Percentiles rank a stretch among this genome's conserved stretches.
phyloP scores from a whole-genome alignment of 92 coral and sea anemone genomes.

The Zoanthus gigantus region DNA sequence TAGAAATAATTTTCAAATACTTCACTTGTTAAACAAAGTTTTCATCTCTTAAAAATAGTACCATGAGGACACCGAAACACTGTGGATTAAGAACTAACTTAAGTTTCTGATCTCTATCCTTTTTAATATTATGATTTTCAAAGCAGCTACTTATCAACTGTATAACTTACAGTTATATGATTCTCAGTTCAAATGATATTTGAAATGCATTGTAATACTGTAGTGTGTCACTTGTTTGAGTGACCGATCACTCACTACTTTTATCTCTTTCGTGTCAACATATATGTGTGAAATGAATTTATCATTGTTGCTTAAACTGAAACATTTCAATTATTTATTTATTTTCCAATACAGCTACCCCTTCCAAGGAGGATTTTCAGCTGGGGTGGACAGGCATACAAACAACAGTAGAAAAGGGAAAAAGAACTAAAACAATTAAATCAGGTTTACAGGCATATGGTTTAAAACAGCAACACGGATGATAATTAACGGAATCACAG shows the following conservation, averaged over 20 bases:
- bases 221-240: constrained; percentile 1
- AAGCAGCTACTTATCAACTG: not conserved
- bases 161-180: not conserved
- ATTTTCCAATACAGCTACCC: not conserved
- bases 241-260: not conserved
- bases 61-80: not conserved
- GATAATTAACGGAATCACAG: not conserved
- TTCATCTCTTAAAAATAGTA: not conserved
- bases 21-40: not conserved
- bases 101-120: not conserved
- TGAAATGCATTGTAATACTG: not conserved
- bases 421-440: too few relatives aligned
- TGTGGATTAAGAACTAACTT: not conserved
- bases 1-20: not conserved
- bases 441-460: not conserved
- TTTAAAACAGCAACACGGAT: not conserved
- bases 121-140: not conserved
- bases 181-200: constrained; percentile 1
- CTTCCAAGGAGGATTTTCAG: not conserved
- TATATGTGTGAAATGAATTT: not conserved
- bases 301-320: constrained; percentile 5
- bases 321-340: not conserved
- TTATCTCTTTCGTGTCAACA: not conserved
- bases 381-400: not conserved
- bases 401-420: not conserved